Conservation (phyloP, 2,888 invertebrate genomes). For the Drosophila parthenogenetica region DNA sequence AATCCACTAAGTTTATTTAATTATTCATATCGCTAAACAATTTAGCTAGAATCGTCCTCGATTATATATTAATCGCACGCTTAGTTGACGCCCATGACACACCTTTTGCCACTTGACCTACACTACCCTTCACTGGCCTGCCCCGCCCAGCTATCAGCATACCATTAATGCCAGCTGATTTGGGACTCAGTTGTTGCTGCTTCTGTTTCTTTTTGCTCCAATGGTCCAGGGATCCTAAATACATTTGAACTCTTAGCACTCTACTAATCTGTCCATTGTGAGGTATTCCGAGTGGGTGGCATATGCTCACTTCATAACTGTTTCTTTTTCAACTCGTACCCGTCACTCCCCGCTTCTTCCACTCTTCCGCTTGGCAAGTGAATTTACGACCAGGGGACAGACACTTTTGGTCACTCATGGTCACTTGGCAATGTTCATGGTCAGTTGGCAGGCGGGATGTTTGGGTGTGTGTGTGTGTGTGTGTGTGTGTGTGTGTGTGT, state of each 20-base stretch:
- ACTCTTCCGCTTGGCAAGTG: conserved; percentile 44
- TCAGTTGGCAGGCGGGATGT: conserved; percentile 53
- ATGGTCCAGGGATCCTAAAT: conserved; percentile 33
- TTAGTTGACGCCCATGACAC: conserved; percentile 19
- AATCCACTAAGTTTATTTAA: not conserved
- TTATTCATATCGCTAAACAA: conserved; percentile 24
- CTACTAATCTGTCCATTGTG: conserved; percentile 80
- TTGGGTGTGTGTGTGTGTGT: conserved; percentile 3
- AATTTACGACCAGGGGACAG: conserved; percentile 73
- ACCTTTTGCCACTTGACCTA: conserved; percentile 46
- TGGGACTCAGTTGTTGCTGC: not conserved
- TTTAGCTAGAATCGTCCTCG: conserved; percentile 11
- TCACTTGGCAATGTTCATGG: conserved; percentile 72
- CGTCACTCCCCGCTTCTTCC: not conserved
- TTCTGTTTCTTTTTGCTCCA: conserved; percentile 9
- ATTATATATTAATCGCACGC: conserved; percentile 34
- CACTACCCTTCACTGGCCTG: not conserved
- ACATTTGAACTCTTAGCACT: conserved; percentile 79
- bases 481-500: conserved; percentile 1
- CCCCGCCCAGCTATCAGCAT: not conserved
- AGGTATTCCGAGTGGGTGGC: conserved; percentile 54
- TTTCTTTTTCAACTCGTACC: conserved; percentile 18
- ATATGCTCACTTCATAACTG: conserved; percentile 67
- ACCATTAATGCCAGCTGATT: conserved; percentile 48
- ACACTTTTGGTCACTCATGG: conserved; percentile 73